Evolutionary conservation across 2,888 invertebrate species (phyloP).

Genomic region (Scaptomyza tumidula): DNA sequence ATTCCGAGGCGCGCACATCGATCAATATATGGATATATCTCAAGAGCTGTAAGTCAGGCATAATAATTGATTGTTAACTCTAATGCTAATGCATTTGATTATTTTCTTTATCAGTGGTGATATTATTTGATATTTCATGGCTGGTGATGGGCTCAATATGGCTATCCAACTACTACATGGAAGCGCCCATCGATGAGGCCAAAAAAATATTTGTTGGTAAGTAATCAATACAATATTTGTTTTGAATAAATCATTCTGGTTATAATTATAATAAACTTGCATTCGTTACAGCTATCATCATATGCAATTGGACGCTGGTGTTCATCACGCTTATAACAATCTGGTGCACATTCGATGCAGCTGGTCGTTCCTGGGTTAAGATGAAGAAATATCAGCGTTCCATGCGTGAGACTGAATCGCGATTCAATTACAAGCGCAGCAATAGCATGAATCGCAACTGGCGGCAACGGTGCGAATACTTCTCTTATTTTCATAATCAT

Average conservation of each 20-base stretch:
- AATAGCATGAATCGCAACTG: conserved; percentile 92
- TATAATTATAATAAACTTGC: not conserved
- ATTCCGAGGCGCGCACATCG: conserved; percentile 89
- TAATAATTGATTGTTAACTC: too few relatives aligned
- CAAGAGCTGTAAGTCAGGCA: conserved; percentile 88
- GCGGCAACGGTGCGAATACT: conserved; percentile 89
- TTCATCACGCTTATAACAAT: conserved; percentile 90
- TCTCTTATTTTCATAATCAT: too few relatives aligned
- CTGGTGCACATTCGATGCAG: conserved; percentile 94
- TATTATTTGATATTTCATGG: conserved; percentile 91
- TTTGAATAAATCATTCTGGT: not conserved
- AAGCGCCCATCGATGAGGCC: conserved; percentile 88
- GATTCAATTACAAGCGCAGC: conserved; percentile 90
- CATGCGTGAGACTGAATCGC: conserved; percentile 90
- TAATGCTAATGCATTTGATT: too few relatives aligned
- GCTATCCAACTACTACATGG: conserved; percentile 88
- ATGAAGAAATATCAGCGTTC: conserved; percentile 94
- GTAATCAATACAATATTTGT: conserved; percentile 45
- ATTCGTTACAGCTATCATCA: conserved; percentile 87
- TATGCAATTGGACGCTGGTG: conserved; percentile 91
- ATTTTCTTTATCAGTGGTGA: conserved; percentile 86
- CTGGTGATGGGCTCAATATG: conserved; percentile 90
- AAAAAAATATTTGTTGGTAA: conserved; percentile 91
- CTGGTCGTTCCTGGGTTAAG: conserved; percentile 95
- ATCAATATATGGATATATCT: conserved; percentile 93